Percentiles rank a stretch among this genome's conserved stretches.
These are phyloP conservation scores for Saguinus imperator DNA, from an alignment of 2,113 vertebrate genomes.

Conservation along the genomic window DNA sequence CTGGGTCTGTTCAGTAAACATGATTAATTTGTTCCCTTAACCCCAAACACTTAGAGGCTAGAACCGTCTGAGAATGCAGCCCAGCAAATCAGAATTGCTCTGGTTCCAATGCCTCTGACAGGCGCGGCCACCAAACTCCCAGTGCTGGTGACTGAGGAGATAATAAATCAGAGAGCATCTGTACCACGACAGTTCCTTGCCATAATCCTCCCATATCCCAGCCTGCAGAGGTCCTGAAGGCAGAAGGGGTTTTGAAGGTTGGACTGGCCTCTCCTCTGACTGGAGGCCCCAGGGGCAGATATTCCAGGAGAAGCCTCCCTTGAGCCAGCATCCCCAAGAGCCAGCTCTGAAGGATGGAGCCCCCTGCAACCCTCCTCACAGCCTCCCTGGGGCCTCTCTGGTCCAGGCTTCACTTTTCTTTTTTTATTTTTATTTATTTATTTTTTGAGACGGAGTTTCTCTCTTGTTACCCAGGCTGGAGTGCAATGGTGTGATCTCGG, in stretches of 20 bases:
- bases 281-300: background rate
- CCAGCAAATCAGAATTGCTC: too few relatives aligned
- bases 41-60: too few relatives aligned
- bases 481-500: too few relatives aligned
- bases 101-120: too few relatives aligned
- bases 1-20: too few relatives aligned
- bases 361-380: background rate
- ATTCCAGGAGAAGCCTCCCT: background rate
- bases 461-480: too few relatives aligned
- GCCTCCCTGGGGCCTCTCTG: background rate
- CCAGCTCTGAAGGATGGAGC: background rate
- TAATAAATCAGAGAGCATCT: background rate
- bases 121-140: background rate
- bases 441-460: too few relatives aligned
- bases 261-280: background rate
- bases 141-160: background rate
- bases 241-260: background rate
- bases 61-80: too few relatives aligned
- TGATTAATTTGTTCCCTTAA: too few relatives aligned
- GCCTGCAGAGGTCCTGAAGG: background rate
- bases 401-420: background rate
- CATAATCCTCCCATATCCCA: background rate
- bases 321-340: background rate
- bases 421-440: too few relatives aligned
- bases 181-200: accelerated